A percentile compares a stretch with the other conserved stretches of the same genome.
These are phyloP conservation scores for Andrena praecox DNA, from an alignment of 2,888 invertebrate genomes.

Conservation along the genomic window DNA sequence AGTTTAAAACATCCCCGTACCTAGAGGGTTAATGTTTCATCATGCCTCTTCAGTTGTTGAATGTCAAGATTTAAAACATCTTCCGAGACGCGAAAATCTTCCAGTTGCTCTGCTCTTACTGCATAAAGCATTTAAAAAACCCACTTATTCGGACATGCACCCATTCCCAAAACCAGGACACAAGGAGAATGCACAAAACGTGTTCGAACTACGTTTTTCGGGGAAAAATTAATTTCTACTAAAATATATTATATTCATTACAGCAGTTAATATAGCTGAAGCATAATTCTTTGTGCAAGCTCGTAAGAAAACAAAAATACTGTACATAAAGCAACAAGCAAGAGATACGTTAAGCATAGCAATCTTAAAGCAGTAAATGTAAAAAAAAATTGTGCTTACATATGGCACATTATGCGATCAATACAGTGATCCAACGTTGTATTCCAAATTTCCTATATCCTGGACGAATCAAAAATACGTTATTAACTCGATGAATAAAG, in stretches of 20 bases:
- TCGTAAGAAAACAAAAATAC: background rate
- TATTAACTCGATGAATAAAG: conserved; percentile 46
- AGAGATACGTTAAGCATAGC: conserved; percentile 37
- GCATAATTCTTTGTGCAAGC: conserved; percentile 37
- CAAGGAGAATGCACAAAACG: conserved; percentile 34
- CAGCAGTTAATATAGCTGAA: background rate
- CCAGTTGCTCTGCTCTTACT: background rate
- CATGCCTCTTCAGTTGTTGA: background rate
- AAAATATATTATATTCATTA: too few relatives aligned
- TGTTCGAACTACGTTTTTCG: background rate
- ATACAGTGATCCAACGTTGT: conserved; percentile 67
- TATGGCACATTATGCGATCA: conserved; percentile 61
- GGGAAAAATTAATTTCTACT: too few relatives aligned
- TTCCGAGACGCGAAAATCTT: conserved; percentile 3
- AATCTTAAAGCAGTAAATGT: conserved; percentile 50
- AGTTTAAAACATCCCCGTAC: too few relatives aligned
- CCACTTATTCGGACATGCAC: conserved; percentile 18
- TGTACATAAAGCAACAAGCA: conserved; percentile 26
- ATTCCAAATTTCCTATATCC: conserved; percentile 60
- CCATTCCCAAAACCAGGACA: conserved; percentile 18
- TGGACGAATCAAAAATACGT: conserved; percentile 53
- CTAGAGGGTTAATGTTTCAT: background rate
- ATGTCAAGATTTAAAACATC: background rate
- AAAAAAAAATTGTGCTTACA: conserved; percentile 67
- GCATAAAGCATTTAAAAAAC: conserved; percentile 9